Evolutionary conservation across 2,888 invertebrate genomes (phyloP), one percentile per base, ranked within the genome.

Genomic region (Aricia artaxerxes): DNA sequence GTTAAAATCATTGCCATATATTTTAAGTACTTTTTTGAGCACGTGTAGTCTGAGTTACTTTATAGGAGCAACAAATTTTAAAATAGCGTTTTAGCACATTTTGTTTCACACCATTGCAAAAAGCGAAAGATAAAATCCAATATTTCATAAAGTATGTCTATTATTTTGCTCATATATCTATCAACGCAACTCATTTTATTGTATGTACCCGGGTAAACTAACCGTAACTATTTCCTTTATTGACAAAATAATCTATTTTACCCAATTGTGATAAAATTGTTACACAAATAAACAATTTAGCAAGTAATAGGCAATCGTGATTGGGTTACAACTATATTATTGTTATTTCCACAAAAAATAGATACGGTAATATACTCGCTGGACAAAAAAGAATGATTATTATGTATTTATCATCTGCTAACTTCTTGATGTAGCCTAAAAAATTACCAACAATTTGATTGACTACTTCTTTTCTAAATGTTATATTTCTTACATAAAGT

Each of bases 211-310:
- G 16, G 69, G 69, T 78, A 53, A 78, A 49, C 53, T 9, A 78
- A 72, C 72, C 78, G 49, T 69, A 78, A 64, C 9, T 1, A 69
- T 35, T 69, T 69, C 4, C 35, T 69, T 35, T 69, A 13, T 69
- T 69, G 69, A 38, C 11, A 13, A 13, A 69, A 69, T 69, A 38
- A 69, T 38, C 35, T 38, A 69, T 38, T 69, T 69, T 1, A 69
- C 4, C 38, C 35, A 69, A 69, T 69, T 16, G 69, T 16, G 13
- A 69, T 69, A 69, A 69, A 16, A 69, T 69, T 69, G 35, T 69
- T 16, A 5, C 13, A 69, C 69, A 69, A 69, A 69, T 4, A 69
- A 69, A 35, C 35, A 35, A 69, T 69, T 69, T 69, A 5, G 2
- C 35, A 38, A 69, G 69, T 24, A 13, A 69, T 11, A 64, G 64